These are phyloP conservation scores for Monoplex corrugatus DNA, from an alignment of 2,888 invertebrate genomes.

Conservation along the genomic window DNA sequence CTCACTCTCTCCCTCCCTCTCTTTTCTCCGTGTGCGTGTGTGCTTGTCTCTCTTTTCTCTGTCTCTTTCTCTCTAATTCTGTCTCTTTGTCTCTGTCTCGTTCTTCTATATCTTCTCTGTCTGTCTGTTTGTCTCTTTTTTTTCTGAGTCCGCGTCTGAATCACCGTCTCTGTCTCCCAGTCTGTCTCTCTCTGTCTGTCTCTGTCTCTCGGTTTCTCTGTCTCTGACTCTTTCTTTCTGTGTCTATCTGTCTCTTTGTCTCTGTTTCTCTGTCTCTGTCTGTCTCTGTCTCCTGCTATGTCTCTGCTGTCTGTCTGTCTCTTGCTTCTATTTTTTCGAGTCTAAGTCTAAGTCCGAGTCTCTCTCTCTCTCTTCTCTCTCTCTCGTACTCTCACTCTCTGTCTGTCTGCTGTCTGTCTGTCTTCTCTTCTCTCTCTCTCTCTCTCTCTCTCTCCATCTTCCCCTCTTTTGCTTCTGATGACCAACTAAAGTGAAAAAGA, in stretches of 20 bases:
- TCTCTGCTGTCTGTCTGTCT: neutral
- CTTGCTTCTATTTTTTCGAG: neutral
- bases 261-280: neutral
- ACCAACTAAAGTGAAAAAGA: too few relatives aligned
- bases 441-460: too few relatives aligned
- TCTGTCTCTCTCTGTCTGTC: neutral
- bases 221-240: neutral
- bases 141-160: neutral
- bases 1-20: too few relatives aligned
- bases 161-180: neutral
- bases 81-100: neutral
- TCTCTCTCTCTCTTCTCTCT: conserved; percentile 14
- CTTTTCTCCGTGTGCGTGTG: neutral
- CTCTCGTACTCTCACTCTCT: too few relatives aligned
- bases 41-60: neutral
- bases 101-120: neutral
- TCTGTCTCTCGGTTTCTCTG: neutral
- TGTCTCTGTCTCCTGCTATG: neutral
- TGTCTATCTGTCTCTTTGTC: neutral
- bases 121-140: neutral
- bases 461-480: too few relatives aligned
- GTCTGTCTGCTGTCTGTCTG: too few relatives aligned
- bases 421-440: neutral
- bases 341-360: too few relatives aligned
- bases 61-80: neutral